Conservation (phyloP, 2,113 vertebrate genomes). For the Amphiprion ocellaris region DNA sequence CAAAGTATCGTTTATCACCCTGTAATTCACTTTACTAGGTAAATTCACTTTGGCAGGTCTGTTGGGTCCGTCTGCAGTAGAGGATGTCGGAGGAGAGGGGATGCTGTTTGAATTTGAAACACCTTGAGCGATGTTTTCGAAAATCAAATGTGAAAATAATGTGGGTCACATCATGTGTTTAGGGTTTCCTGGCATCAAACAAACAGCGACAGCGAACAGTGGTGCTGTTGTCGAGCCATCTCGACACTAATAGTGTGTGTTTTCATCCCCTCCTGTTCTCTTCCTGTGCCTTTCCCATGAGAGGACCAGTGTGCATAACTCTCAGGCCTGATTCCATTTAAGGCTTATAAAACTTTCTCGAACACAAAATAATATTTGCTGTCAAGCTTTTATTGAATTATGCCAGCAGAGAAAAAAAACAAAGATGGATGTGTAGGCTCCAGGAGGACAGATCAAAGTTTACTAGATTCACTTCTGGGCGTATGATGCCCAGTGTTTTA, state of each 20-base stretch:
- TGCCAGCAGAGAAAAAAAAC: conserved; percentile 33
- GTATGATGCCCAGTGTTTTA: not conserved
- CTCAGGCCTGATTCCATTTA: conserved; percentile 76
- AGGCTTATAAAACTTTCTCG: conserved; percentile 69
- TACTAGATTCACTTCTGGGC: conserved; percentile 28
- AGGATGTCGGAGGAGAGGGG: conserved; percentile 37
- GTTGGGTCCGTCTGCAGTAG: conserved; percentile 66
- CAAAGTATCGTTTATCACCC: conserved; percentile 83
- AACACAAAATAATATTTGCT: conserved; percentile 80
- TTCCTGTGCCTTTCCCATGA: conserved; percentile 56
- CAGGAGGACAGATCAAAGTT: conserved; percentile 32
- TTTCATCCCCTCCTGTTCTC: conserved; percentile 6
- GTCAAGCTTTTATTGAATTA: conserved; percentile 77
- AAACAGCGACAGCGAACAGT: conserved; percentile 26
- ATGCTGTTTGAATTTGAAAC: conserved; percentile 51
- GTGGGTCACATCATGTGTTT: conserved; percentile 5
- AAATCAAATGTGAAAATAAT: conserved; percentile 27
- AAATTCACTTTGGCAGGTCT: conserved; percentile 79
- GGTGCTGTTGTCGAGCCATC: conserved; percentile 17
- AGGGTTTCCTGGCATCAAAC: conserved; percentile 27
- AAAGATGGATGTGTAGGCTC: conserved; percentile 27
- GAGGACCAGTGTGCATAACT: conserved; percentile 58
- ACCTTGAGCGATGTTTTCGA: conserved; percentile 36
- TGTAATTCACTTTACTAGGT: conserved; percentile 83
- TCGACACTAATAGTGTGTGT: not conserved